Conservation (phyloP, 2,888 invertebrate species). For the Macrosiphum euphorbiae region DNA sequence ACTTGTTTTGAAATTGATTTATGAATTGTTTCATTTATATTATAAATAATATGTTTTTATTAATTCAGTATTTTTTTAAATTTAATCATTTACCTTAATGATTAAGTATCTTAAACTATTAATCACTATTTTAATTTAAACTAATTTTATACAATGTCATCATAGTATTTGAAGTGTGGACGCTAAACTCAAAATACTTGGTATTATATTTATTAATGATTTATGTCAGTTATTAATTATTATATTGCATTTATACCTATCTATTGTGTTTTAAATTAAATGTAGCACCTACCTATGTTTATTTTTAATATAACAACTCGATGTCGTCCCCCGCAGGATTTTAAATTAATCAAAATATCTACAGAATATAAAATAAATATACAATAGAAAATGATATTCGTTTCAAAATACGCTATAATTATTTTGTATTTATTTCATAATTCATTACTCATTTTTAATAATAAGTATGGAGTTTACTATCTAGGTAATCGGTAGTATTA, state of each 20-base stretch:
- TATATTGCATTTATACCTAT: slow-evolving; percentile 15
- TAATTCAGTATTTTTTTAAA: too few species aligned
- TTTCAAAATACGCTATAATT: background rate
- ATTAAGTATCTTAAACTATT: background rate
- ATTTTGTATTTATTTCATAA: background rate
- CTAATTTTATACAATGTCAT: background rate
- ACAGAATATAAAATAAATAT: slow-evolving; percentile 19
- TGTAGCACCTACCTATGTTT: background rate
- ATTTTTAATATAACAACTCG: background rate
- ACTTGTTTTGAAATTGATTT: background rate
- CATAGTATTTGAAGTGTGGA: slow-evolving; percentile 10
- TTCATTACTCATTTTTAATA: slow-evolving; percentile 7
- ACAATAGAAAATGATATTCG: slow-evolving; percentile 25
- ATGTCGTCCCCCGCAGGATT: background rate
- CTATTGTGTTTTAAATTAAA: slow-evolving; percentile 37
- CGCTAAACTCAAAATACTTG: background rate
- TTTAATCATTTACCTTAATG: background rate
- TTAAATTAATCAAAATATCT: slow-evolving; percentile 47
- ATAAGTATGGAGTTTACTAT: background rate
- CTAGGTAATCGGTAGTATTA: background rate
- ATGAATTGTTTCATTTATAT: background rate
- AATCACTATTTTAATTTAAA: background rate
- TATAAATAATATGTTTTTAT: background rate
- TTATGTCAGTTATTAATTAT: slow-evolving; percentile 22
- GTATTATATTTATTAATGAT: slow-evolving; percentile 46